A percentile compares a stretch with the other conserved stretches of the same genome.
These are phyloP conservation scores for Lasioglossum oenotherae DNA, from an alignment of 2,888 invertebrate genomes.

Conservation along the genomic window DNA sequence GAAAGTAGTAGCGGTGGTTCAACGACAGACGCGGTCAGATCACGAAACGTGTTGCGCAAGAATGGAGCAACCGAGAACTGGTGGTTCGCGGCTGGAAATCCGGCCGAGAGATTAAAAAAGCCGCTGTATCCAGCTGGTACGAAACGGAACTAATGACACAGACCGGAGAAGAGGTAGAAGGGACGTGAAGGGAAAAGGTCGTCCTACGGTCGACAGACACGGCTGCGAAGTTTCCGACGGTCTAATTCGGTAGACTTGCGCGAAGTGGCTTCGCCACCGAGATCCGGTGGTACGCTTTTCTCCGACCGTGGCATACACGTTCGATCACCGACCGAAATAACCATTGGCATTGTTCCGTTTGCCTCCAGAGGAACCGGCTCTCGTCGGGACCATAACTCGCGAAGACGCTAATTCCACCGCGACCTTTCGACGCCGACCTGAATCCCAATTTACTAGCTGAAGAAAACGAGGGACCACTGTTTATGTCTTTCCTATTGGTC, in stretches of 20 bases:
- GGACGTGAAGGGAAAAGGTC: constrained; percentile 48
- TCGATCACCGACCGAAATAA: constrained; percentile 82
- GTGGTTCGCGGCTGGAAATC: background rate
- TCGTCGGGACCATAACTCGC: constrained; percentile 66
- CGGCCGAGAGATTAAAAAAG: background rate
- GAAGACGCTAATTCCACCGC: constrained; percentile 59
- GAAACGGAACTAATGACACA: constrained; percentile 14
- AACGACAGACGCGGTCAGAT: background rate
- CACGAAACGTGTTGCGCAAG: constrained; percentile 4
- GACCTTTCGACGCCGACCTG: constrained; percentile 34
- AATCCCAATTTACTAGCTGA: background rate
- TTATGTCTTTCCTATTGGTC: background rate
- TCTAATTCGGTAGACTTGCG: constrained; percentile 75
- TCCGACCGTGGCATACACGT: constrained; percentile 79
- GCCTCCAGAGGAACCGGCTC: constrained; percentile 71
- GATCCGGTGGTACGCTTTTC: constrained; percentile 73
- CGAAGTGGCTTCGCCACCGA: constrained; percentile 63
- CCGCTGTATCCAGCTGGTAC: constrained; percentile 31
- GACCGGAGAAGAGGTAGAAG: background rate
- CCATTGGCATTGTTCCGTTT: constrained; percentile 82
- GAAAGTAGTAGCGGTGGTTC: constrained; percentile 3
- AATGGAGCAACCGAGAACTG: background rate
- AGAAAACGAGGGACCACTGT: background rate
- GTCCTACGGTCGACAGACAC: constrained; percentile 38
- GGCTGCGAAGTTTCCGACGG: constrained; percentile 51